Base-by-base conservation (phyloP, 2,888 invertebrate species). In the Papilio protenor region DNA sequence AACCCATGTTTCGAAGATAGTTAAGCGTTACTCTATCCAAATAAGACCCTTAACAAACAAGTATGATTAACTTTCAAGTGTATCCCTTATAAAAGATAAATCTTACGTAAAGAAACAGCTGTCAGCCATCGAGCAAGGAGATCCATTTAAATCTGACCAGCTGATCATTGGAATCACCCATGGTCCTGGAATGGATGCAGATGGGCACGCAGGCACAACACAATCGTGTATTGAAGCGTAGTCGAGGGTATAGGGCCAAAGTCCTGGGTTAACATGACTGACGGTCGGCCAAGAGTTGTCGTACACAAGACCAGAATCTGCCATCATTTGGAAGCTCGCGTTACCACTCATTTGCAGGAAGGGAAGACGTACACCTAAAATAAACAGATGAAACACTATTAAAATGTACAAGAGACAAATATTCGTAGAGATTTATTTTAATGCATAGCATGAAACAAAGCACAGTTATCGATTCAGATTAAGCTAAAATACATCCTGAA, bases 221-320 rank as follows among this genome's bases (percentile, higher is more conserved):
- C 96, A 96, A 78, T 95, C 95, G 85, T 96, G 96, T 21, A 81
- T 92, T 0, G 95, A 94, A 0, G 87, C 85, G 81, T 95, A 96
- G 84, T 97, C 96, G 76, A 97, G 86, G 1, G 96, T 97, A 87
- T 97, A 97, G 0, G 97, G 97, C 95, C 96, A 97, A 1, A 96
- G 86, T 23, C 95, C 95, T 47, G 94, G 94, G 76, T 91, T 81
- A 0, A 87, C 84, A 78, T 84, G 85, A 0, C 81, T 81, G 27
- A 89, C 87, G 0, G 96, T 95, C 0, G 96, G 94, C 96, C 96
- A 96, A 3, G 96, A 95, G 77, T 95, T 94, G 84, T 97, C 97
- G 85, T 96, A 97, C 1, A 84, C 79, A 5, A 96, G 89, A 0
- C 90, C 93, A 33, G 90, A 85, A 16, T 95, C 89, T 0, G 88